Evolutionary conservation across 23 tunicate genomes (phyloP).

Genomic region (Diplosoma virens): DNA sequence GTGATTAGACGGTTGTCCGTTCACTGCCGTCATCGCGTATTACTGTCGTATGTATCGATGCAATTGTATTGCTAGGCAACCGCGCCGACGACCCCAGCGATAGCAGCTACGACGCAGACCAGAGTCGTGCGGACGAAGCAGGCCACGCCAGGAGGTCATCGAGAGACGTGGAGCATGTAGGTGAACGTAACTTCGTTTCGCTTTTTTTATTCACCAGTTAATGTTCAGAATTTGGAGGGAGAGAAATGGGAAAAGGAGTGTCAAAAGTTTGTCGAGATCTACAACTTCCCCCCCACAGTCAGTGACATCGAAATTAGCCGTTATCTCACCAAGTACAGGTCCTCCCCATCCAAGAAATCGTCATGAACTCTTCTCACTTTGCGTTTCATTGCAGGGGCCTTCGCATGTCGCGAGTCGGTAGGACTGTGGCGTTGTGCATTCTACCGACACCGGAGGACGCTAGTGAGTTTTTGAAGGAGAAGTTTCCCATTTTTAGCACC

Average conservation of each 20-base stretch:
- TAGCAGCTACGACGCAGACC: constrained; percentile 55
- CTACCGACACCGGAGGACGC: constrained; percentile 41
- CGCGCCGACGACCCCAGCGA: constrained; percentile 27
- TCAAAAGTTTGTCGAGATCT: constrained; percentile 38
- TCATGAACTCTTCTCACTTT: neutral
- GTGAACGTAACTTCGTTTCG: too few relatives aligned
- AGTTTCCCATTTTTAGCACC: constrained; percentile 13
- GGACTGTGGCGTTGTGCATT: constrained; percentile 35
- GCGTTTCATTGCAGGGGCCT: constrained; percentile 26
- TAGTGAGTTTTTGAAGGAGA: constrained; percentile 12
- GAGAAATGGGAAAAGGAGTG: constrained; percentile 26
- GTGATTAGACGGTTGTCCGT: neutral
- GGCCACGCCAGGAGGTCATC: neutral
- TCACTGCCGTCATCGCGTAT: neutral
- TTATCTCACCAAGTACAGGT: constrained; percentile 47
- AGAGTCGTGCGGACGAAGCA: constrained; percentile 30
- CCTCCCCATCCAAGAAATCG: neutral
- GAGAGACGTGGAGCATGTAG: too few relatives aligned
- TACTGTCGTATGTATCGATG: neutral
- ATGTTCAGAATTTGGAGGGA: too few relatives aligned
- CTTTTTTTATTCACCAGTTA: too few relatives aligned
- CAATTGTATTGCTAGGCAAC: constrained; percentile 5
- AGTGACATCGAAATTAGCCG: constrained; percentile 42
- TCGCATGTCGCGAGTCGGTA: constrained; percentile 25
- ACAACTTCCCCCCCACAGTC: constrained; percentile 26